These are phyloP conservation scores for Ophioderma brevispina DNA, from an alignment of 35 echinoderm and acorn worm genomes.

Conservation along the genomic window DNA sequence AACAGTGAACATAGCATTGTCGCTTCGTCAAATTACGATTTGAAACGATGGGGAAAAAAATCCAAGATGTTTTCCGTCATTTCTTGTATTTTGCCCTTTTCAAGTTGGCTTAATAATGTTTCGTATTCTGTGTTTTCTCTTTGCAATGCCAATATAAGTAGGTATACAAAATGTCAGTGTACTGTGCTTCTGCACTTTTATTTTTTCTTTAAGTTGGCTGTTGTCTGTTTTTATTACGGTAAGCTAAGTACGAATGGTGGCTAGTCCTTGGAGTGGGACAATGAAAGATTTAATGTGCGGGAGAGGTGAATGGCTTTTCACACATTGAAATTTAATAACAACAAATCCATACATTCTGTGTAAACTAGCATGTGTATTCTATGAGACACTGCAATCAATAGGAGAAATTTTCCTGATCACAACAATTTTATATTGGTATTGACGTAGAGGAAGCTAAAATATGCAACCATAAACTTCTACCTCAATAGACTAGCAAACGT, in stretches of 20 bases:
- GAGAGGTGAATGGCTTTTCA: not conserved
- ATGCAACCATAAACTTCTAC: too few species aligned
- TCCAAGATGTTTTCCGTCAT: too few species aligned
- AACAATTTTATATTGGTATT: constrained; percentile 7
- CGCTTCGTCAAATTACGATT: too few species aligned
- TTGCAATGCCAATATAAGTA: not conserved
- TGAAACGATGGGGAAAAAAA: too few species aligned
- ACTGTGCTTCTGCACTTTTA: not conserved
- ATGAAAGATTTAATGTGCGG: not conserved
- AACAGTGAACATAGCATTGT: not conserved
- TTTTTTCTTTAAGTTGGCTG: not conserved
- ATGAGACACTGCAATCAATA: not conserved
- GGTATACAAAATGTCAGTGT: not conserved
- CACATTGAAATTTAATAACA: constrained; percentile 7
- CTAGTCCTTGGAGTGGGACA: not conserved
- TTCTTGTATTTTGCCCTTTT: not conserved
- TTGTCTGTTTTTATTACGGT: not conserved
- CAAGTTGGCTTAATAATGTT: not conserved
- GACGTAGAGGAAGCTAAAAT: not conserved
- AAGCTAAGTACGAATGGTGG: not conserved
- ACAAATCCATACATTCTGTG: constrained; percentile 2
- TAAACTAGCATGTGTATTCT: not conserved
- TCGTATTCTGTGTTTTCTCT: not conserved
- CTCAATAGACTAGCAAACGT: too few species aligned
- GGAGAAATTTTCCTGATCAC: not conserved